Base-by-base conservation (phyloP, 2,888 invertebrate genomes). In the Machimus rusticus region DNA sequence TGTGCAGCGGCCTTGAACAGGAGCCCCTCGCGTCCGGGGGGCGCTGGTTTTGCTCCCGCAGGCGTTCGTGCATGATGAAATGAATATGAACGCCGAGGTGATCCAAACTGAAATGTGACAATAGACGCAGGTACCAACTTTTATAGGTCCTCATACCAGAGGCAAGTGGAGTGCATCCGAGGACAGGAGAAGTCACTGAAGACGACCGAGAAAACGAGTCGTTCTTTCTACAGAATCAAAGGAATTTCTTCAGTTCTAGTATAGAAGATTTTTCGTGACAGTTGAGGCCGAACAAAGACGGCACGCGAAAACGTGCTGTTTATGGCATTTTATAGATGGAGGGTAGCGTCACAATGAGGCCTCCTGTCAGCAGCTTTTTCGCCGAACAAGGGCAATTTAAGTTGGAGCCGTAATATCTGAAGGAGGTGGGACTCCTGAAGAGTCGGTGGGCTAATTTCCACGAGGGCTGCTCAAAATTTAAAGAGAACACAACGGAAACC, bases 321-420 rank as follows among this genome's bases (percentile, higher is more conserved):
- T 84, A 23, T 57, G 39, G 23, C 28, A 39, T 84, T 84, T 51
- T 34, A 16, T 84, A 66, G 34, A 66, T 57, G 66, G 37, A 84
- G 82, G 82, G 82, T 66, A 84, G 37, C 66, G 39, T 84, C 6
- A 84, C 82, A 84, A 84, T 84, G 37, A 28, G 39, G 66, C 57
- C 57, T 39, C 23, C 57, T 84, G 66, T 46, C 57, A 84, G 66
- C 82, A 66, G 39, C n/a, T 66, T 39, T 66, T 82, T 84, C 43
- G 14, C 78, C 43, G 55, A 31, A 46, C 51, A 51, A 79, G 79
- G 79, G 28, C 31, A 79, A 55, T 46, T 37, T 66, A 14, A 19
- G 37, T 46, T 39, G 37, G 66, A 37, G 66, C 5, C 23, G n/a
- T 37, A 81, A 66, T 66, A 84, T 84, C 66, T 84, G 82, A 81